Percentiles rank a stretch among this genome's conserved stretches.
Conservation (phyloP, 2,797 vertebrate species). For the Pseudochromis fuscus region DNA sequence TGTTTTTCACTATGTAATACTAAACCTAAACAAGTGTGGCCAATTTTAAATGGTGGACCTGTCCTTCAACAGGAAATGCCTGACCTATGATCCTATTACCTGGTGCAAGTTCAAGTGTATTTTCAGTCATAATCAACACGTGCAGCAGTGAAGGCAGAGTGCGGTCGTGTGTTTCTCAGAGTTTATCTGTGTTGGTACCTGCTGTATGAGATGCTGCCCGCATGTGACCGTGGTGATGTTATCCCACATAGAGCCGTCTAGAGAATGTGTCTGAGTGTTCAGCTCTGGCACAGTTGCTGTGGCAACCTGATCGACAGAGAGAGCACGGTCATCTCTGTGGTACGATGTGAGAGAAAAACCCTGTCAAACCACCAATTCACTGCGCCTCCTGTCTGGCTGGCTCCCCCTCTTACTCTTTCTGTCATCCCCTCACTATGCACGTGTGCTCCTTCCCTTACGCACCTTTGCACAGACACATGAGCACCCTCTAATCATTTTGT, state of each 20-base stretch:
- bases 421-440: constrained; percentile 3
- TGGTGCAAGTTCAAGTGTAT: neutral
- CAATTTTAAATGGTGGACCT: too few species aligned
- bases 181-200: constrained; percentile 36
- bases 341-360: constrained; percentile 32
- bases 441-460: neutral
- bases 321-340: constrained; percentile 38
- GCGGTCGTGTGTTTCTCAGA: neutral
- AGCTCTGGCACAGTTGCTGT: constrained; percentile 61
- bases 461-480: neutral
- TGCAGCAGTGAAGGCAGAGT: neutral
- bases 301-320: constrained; percentile 56
- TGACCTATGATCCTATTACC: too few species aligned
- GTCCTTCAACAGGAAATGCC: too few species aligned
- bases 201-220: constrained; percentile 25
- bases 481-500: constrained; percentile 9
- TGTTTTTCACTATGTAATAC: too few species aligned
- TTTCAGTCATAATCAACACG: neutral
- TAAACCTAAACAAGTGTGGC: too few species aligned
- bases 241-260: constrained; percentile 58
- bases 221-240: constrained; percentile 58
- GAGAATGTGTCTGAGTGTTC: constrained; percentile 60
- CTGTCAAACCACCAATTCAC: constrained; percentile 36
- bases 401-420: fast-evolving
- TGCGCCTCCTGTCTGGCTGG: constrained; percentile 20